Evolutionary conservation across 1,140 invertebrate species (phyloP).

Genomic region (Halictus rubicundus): DNA sequence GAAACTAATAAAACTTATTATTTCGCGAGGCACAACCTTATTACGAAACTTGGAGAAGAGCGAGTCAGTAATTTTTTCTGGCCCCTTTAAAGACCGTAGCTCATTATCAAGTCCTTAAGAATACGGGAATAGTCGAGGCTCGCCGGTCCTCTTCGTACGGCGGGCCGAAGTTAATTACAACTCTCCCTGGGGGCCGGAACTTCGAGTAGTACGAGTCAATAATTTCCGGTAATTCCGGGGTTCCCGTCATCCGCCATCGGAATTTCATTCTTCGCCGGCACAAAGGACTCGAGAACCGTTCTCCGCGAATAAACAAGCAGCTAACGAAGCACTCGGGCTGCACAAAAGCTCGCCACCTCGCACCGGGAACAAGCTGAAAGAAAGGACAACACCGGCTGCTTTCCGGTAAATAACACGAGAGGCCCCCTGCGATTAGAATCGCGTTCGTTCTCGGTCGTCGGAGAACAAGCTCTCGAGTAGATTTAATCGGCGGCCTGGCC

Average conservation of each 20-base stretch:
- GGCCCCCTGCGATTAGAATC: neutral
- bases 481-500: too few relatives aligned
- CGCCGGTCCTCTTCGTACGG: too few relatives aligned
- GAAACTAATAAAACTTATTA: too few relatives aligned
- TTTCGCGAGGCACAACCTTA: neutral
- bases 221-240: constrained; percentile 9
- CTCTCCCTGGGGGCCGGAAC: neutral
- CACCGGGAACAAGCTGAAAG: neutral
- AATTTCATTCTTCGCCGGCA: constrained; percentile 8
- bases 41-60: neutral
- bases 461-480: too few relatives aligned
- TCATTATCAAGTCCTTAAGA: neutral
- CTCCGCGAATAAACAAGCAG: neutral
- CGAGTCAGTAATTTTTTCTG: neutral
- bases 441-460: neutral
- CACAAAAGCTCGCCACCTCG: neutral
- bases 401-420: neutral
- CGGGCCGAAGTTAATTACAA: constrained; percentile 1
- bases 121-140: neutral
- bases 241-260: neutral
- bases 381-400: neutral
- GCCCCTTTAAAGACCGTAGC: neutral
- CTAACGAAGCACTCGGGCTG: neutral
- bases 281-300: neutral
- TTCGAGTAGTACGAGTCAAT: constrained; percentile 12